Evolutionary conservation across 2,797 vertebrate genomes (phyloP), one percentile per base, ranked within the genome.

Genomic region (Distichodus sexfasciatus): DNA sequence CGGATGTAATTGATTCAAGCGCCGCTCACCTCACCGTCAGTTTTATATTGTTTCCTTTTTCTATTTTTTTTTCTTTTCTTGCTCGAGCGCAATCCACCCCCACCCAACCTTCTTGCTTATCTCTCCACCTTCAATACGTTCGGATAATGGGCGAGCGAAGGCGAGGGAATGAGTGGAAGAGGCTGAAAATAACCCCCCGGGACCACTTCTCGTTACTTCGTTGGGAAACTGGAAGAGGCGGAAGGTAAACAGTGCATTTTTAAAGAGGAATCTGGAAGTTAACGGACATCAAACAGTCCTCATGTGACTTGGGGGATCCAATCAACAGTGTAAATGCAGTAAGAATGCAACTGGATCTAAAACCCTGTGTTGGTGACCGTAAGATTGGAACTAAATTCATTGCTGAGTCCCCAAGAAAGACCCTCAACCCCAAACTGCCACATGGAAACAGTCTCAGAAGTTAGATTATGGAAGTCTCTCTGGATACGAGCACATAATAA

Each of bases 1-100:
- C 85, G 89, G 87, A 89, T 87, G 89, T 91, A 91, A 92, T 90
- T 91, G 91, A 92, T 90, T 92, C 89, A 91, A 90, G 89, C 84
- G 66, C 72, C 40, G 76, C 83, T 72, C 77, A 78, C 54, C 73
- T 86, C 59, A 35, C 17, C 81, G 83, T 81, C 79, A 81, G 80
- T 84, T 82, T 83, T 83, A 85, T 89, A 85, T 89, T 81, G 75
- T 80, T 79, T 80, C 83, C 79, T 74, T 80, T 84, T 81, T 75
- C 75, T 72, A 71, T 83, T 83, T 82, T 66, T 69, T 55, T 64
- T 58, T 41, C 44, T 67, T 75, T 58, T 19, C n/a, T n/a, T n/a
- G n/a, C n/a, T n/a, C n/a, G n/a, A n/a, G n/a, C n/a, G n/a, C n/a
- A n/a, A n/a, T n/a, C 43, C 36, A 36, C 60, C 41, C 70, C 65